Base-by-base conservation (phyloP, 2,113 vertebrate species). In the Orientallactaga bullata region DNA sequence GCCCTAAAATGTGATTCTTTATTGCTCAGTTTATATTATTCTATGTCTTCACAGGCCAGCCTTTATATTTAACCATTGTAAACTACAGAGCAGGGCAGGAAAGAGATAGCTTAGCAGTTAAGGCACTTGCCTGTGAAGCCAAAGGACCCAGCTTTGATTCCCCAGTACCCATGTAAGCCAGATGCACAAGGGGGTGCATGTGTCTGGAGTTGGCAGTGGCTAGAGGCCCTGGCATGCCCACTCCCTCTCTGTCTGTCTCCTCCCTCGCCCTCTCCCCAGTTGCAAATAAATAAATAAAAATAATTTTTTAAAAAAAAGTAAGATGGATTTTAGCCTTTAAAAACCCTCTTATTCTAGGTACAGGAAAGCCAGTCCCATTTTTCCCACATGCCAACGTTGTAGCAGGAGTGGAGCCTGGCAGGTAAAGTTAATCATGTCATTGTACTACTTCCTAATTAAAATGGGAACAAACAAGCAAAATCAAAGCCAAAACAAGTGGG, bases 401-500 rank as follows among this genome's bases (percentile, higher is more conserved):
- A 15, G 32, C 12, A n/a, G 32, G 55, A 69, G 89, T 8, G 1
- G 30, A 80, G 47, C 30, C 78, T 95, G 89, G 89, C 89, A 81
- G 55, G 77, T 94, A 94, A 93, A 91, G 90, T 89, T 77, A 96
- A 94, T 77, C 55, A 58, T 84, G 58, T 60, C 77, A 81, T 63
- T 51, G 12, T 81, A 85, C 86, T 83, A 95, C 95, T 95, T 95
- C 86, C 94, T 92, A 91, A 89, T 95, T 91, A 95, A 88, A 93
- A 76, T n/a, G 71, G 94, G 94, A 87, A 96, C 37, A 69, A 93
- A 68, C 73, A 90, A 90, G 37, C 73, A 66, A 89, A 93, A 73
- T 60, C 42, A 69, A 91, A 92, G 88, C 93, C 95, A 92, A 93
- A 78, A 85, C 47, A 77, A 32, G 30, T 39, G 60, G 81, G 73